These are phyloP conservation scores for Myathropa florea DNA, from an alignment of 2,888 invertebrate genomes.

Conservation along the genomic window DNA sequence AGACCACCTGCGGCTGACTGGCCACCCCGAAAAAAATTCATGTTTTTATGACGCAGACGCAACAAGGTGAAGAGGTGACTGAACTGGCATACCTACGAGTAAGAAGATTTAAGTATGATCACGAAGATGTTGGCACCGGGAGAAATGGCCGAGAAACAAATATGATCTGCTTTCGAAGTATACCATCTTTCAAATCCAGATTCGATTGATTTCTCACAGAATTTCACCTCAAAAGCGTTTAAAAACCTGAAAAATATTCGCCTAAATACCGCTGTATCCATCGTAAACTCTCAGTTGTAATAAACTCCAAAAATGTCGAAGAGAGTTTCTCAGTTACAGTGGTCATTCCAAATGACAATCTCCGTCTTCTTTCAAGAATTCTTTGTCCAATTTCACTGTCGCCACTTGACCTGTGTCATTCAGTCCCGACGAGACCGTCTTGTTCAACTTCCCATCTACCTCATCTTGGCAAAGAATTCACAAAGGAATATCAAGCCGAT, in stretches of 20 bases:
- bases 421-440: background rate
- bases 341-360: background rate
- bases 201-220: background rate
- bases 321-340: background rate
- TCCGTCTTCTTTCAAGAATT: background rate
- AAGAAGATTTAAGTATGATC: background rate
- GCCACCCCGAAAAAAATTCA: background rate
- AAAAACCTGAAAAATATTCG: background rate
- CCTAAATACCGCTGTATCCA: background rate
- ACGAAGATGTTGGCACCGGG: background rate
- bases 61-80: background rate
- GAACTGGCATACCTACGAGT: background rate
- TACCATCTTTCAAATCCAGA: background rate
- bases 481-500: background rate
- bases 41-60: background rate
- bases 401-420: conserved; percentile 4
- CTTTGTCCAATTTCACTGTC: conserved; percentile 3
- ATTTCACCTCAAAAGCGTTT: background rate
- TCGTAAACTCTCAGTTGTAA: background rate
- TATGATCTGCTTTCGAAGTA: too few species aligned
- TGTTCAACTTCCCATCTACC: too few species aligned
- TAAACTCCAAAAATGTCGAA: background rate
- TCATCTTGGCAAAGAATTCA: background rate
- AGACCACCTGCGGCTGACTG: background rate
- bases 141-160: too few species aligned